These are phyloP conservation scores for Panulirus ornatus DNA, from an alignment of 1,140 invertebrate genomes.

Conservation along the genomic window DNA sequence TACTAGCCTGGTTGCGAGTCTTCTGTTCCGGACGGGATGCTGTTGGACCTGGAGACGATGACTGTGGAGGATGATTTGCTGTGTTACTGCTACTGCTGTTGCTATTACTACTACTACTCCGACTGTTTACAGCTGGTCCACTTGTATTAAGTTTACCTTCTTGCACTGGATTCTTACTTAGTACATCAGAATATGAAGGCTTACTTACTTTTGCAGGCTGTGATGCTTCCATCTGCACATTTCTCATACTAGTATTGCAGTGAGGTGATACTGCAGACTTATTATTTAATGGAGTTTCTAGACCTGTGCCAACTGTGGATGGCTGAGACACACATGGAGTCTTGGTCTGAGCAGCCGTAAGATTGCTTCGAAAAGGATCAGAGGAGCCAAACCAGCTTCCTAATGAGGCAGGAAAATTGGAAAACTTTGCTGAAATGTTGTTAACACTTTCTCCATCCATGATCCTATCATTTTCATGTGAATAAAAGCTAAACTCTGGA, in stretches of 20 bases:
- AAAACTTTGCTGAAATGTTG: constrained; percentile 64
- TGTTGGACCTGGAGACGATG: constrained; percentile 52
- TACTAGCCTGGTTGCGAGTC: constrained; percentile 32
- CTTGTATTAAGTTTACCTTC: constrained; percentile 33
- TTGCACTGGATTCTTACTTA: constrained; percentile 62
- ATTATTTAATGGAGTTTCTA: background rate
- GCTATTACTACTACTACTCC: constrained; percentile 44
- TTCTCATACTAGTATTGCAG: constrained; percentile 12
- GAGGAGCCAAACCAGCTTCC: constrained; percentile 63
- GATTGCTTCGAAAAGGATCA: constrained; percentile 58
- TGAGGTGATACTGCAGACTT: constrained; percentile 11
- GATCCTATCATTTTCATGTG: constrained; percentile 52
- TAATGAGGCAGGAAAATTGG: constrained; percentile 65
- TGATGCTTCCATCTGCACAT: constrained; percentile 13
- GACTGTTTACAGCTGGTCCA: constrained; percentile 36
- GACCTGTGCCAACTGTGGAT: constrained; percentile 12
- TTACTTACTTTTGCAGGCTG: constrained; percentile 51
- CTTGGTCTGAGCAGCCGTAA: constrained; percentile 45
- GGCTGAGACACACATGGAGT: constrained; percentile 2
- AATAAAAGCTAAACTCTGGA: constrained; percentile 59
- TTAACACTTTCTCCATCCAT: constrained; percentile 49
- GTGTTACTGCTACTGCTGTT: constrained; percentile 23
- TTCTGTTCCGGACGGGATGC: constrained; percentile 50
- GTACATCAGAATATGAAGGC: constrained; percentile 69
- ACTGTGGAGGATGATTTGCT: constrained; percentile 20